Conservation (phyloP, 2,888 invertebrate genomes). For the Campoplex nolae region DNA sequence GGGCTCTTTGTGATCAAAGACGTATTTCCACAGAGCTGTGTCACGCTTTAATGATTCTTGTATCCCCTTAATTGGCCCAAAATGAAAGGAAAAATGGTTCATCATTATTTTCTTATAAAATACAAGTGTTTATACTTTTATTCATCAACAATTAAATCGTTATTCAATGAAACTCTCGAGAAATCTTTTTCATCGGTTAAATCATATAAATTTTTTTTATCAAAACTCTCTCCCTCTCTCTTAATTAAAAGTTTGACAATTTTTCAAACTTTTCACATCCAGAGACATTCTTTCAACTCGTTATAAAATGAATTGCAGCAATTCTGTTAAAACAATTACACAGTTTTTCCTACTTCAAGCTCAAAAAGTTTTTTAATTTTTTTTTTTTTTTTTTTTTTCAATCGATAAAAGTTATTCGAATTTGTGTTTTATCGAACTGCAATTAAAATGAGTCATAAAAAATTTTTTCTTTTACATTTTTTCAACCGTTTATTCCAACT, state of each 20-base stretch:
- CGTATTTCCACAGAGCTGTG: constrained; percentile 88
- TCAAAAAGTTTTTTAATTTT: too few species aligned
- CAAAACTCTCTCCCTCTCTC: too few species aligned
- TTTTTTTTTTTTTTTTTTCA: background rate
- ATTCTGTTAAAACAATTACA: background rate
- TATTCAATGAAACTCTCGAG: background rate
- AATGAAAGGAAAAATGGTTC: constrained; percentile 3
- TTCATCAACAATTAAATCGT: background rate
- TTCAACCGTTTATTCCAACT: too few species aligned
- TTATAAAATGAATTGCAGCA: background rate
- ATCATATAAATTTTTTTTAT: background rate
- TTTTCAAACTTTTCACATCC: background rate
- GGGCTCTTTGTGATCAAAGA: constrained; percentile 92
- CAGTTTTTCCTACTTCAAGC: background rate
- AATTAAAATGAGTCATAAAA: too few species aligned
- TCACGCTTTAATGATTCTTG: constrained; percentile 88
- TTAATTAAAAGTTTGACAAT: background rate
- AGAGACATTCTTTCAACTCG: background rate
- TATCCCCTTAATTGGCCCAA: constrained; percentile 85
- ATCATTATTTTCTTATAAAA: background rate
- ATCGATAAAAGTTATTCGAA: too few species aligned
- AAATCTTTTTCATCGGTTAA: background rate
- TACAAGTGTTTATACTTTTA: background rate
- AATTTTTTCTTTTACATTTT: too few species aligned
- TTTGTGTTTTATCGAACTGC: too few species aligned